Conservation (phyloP, 2,888 invertebrate genomes). For the Rotaria socialis region DNA sequence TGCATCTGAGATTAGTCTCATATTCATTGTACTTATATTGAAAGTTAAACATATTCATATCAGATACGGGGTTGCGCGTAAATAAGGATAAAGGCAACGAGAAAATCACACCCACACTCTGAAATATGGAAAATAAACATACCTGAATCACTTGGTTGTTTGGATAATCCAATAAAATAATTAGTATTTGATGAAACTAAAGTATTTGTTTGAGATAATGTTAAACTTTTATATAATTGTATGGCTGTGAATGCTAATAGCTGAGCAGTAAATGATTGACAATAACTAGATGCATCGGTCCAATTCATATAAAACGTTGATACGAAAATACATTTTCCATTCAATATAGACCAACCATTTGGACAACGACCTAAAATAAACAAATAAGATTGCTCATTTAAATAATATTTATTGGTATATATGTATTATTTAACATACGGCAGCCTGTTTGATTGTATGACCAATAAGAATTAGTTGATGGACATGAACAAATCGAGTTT, state of each 20-base stretch:
- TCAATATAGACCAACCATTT: not conserved
- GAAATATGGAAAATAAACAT: not conserved
- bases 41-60: no score
- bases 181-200: not conserved
- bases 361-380: not conserved
- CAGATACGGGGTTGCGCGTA: no score
- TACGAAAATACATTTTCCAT: not conserved
- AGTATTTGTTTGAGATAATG: not conserved
- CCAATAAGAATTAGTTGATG: not conserved
- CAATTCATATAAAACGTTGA: conserved; percentile 11
- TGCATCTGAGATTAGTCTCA: no score
- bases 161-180: conserved; percentile 12
- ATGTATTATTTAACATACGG: not conserved
- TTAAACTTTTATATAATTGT: not conserved
- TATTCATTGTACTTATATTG: no score
- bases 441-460: not conserved
- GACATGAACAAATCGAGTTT: not conserved
- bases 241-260: not conserved
- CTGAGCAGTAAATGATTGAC: not conserved
- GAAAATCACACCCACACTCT: not conserved
- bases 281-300: not conserved
- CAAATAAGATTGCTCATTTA: not conserved
- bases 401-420: not conserved
- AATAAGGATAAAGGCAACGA: no score
- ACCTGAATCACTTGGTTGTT: conserved; percentile 4